phyloP scores from a whole-genome alignment of 2,797 vertebrate genomes.

The Manis javanica region DNA sequence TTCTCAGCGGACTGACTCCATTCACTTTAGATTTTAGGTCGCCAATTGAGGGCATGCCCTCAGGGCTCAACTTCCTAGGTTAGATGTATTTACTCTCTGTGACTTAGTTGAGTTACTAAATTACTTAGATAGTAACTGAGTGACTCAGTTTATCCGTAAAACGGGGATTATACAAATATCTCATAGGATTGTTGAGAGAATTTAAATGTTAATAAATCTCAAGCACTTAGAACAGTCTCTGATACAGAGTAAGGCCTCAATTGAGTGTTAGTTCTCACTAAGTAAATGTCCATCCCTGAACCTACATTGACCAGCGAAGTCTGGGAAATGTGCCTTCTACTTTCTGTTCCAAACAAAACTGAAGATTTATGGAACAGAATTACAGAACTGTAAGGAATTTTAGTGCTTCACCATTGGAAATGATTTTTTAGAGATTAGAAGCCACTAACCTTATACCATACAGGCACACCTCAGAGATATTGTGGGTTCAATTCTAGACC shows the following conservation, averaged over 20 bases:
- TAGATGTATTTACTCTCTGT: neutral
- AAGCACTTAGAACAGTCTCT: neutral
- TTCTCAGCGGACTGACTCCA: neutral
- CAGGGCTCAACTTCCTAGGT: neutral
- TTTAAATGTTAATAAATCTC: neutral
- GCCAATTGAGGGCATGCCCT: neutral
- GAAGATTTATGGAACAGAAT: neutral
- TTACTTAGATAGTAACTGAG: no score
- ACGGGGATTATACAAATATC: neutral
- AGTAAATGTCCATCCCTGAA: neutral
- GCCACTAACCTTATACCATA: neutral
- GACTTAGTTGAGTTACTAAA: neutral
- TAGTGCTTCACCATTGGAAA: neutral
- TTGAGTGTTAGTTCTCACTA: neutral
- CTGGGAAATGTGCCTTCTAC: neutral
- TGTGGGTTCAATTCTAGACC: no score
- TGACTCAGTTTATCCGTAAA: slow-evolving; percentile 9
- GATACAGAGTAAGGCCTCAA: neutral
- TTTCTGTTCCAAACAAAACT: neutral
- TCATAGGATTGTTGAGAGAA: neutral
- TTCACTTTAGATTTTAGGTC: neutral
- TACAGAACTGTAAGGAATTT: neutral
- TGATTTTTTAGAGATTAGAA: neutral
- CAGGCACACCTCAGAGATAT: no score
- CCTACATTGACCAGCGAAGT: neutral